Conservation (phyloP, 2,888 invertebrate genomes). For the Protophormia terraenovae region DNA sequence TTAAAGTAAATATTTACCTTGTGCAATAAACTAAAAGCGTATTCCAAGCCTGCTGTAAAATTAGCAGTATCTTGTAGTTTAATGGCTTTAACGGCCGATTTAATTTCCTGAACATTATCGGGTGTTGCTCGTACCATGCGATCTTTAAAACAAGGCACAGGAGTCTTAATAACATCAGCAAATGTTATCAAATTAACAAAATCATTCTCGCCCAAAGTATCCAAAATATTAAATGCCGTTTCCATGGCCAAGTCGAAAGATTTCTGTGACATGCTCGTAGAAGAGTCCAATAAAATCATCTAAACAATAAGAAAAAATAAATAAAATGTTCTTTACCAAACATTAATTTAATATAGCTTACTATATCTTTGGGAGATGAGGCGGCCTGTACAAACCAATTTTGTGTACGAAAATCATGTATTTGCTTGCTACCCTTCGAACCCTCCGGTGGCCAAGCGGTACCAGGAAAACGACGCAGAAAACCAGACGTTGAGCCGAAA, state of each 20-base stretch:
- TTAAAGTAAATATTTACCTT: constrained; percentile 83
- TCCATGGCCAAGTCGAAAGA: constrained; percentile 92
- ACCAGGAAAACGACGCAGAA: constrained; percentile 97
- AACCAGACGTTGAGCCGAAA: constrained; percentile 97
- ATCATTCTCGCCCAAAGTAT: constrained; percentile 97
- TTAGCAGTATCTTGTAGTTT: constrained; percentile 92
- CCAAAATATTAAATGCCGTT: constrained; percentile 93
- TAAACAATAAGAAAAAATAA: constrained; percentile 55
- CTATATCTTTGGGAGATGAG: constrained; percentile 97
- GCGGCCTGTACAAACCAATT: constrained; percentile 99
- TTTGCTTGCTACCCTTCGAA: constrained; percentile 88
- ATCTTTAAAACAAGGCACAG: constrained; percentile 95
- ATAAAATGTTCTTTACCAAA: neutral
- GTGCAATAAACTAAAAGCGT: constrained; percentile 95
- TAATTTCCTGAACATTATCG: constrained; percentile 91
- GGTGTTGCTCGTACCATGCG: constrained; percentile 93
- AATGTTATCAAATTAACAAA: constrained; percentile 97
- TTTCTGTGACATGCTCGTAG: constrained; percentile 93
- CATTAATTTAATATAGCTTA: constrained; percentile 78
- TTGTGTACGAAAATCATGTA: constrained; percentile 96
- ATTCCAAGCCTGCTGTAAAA: constrained; percentile 94
- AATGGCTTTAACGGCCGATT: constrained; percentile 88
- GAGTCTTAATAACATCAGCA: constrained; percentile 90
- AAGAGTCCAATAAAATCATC: constrained; percentile 93
- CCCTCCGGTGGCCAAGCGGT: constrained; percentile 93